These are phyloP conservation scores for Epizoanthus ramosus DNA, from an alignment of 92 coral and sea anemone species.

Conservation along the genomic window DNA sequence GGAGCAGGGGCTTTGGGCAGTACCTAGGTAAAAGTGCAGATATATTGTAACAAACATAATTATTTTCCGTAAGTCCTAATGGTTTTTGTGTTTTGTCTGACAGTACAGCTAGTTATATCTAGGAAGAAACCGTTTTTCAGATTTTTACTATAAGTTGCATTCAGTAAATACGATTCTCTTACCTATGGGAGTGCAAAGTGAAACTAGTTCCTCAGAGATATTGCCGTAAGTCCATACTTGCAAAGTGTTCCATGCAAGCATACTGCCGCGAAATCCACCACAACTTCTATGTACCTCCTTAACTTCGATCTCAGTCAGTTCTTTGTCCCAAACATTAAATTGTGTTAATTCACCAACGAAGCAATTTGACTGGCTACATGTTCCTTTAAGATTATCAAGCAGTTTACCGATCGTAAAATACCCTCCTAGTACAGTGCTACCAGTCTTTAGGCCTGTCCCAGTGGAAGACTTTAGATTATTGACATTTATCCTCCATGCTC, in stretches of 20 bases:
- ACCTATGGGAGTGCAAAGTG: constrained; percentile 25
- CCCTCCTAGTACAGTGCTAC: not conserved
- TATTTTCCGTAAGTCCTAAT: too few species aligned
- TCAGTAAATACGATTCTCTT: too few species aligned
- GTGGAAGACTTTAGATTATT: not conserved
- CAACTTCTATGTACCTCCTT: constrained; percentile 8
- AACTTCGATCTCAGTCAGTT: not conserved
- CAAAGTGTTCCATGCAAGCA: constrained; percentile 16
- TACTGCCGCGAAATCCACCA: not conserved
- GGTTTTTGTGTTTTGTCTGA: too few species aligned
- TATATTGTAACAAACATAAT: too few species aligned
- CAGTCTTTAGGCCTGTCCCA: not conserved
- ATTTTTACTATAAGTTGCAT: too few species aligned
- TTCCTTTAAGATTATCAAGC: not conserved
- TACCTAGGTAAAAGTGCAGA: too few species aligned
- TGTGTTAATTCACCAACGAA: constrained; percentile 27
- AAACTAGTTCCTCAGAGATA: not conserved
- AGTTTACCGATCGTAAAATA: constrained; percentile 8
- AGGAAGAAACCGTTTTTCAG: too few species aligned
- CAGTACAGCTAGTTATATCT: too few species aligned
- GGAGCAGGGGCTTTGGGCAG: too few species aligned
- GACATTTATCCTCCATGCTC: constrained; percentile 9
- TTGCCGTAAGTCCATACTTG: not conserved
- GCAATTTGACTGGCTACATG: constrained; percentile 11
- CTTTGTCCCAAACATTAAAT: constrained; percentile 14